A percentile compares a stretch with the other conserved stretches of the same genome.
Conservation (phyloP, 2,888 invertebrate genomes). For the Nesidiocoris tenuis region DNA sequence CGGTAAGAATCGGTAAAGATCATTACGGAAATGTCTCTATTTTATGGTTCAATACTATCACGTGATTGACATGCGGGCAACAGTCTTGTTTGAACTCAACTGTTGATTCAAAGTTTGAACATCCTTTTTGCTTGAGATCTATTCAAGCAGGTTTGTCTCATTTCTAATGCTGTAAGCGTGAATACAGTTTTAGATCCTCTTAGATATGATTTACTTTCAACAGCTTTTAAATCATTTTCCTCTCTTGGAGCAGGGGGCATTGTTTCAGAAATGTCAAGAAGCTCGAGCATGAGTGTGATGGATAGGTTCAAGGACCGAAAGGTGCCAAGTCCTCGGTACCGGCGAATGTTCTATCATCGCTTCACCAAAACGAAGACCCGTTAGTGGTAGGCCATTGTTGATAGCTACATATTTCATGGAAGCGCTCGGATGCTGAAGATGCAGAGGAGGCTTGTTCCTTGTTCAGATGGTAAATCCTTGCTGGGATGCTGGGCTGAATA, state of each 20-base stretch:
- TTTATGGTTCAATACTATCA: too few species aligned
- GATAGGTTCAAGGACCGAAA: constrained; percentile 9
- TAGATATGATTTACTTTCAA: neutral
- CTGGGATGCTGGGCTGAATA: neutral
- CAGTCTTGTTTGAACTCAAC: too few species aligned
- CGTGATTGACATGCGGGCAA: too few species aligned
- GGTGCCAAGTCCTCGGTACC: constrained; percentile 1
- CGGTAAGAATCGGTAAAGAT: too few species aligned
- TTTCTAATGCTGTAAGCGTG: too few species aligned
- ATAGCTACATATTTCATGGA: constrained; percentile 28
- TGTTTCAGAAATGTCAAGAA: neutral
- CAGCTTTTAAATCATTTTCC: too few species aligned
- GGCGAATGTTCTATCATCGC: neutral
- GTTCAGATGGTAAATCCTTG: neutral
- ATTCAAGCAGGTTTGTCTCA: too few species aligned
- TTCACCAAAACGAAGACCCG: neutral
- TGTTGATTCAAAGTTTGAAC: too few species aligned
- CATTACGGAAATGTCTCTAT: too few species aligned
- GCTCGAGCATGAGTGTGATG: neutral
- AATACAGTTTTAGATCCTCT: too few species aligned
- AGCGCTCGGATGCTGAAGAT: neutral
- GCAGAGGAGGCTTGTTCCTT: neutral
- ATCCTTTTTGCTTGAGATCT: too few species aligned
- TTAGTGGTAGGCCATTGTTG: constrained; percentile 6
- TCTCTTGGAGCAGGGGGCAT: too few species aligned